Evolutionary conservation across 2,113 vertebrate species (phyloP).

Genomic region (Anguilla rostrata): DNA sequence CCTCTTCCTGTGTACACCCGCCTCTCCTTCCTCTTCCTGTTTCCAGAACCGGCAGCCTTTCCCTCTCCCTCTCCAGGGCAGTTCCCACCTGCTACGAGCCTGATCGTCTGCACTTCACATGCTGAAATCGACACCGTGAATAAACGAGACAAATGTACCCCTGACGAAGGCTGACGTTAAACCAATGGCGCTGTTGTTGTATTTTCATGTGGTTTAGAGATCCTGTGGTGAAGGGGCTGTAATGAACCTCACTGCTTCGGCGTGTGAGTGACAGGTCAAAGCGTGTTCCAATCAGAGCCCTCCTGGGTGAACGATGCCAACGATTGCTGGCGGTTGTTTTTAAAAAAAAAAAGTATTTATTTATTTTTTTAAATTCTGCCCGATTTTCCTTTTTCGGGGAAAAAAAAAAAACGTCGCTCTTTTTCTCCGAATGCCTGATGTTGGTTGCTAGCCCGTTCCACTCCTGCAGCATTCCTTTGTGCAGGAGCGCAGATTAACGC

Average conservation of each 20-base stretch:
- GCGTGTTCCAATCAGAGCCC: too few relatives aligned
- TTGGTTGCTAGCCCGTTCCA: too few relatives aligned
- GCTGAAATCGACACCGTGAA: constrained; percentile 57
- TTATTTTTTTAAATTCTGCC: too few relatives aligned
- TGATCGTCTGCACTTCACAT: constrained; percentile 61
- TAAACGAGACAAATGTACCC: background rate
- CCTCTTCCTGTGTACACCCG: constrained; percentile 71
- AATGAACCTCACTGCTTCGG: background rate
- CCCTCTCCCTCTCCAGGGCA: background rate
- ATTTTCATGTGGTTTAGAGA: background rate
- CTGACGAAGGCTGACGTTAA: background rate
- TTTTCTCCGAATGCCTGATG: too few relatives aligned
- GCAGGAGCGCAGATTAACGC: background rate
- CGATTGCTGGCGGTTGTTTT: too few relatives aligned
- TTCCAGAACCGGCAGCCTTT: background rate
- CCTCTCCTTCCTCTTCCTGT: constrained; percentile 37
- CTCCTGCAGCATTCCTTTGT: too few relatives aligned
- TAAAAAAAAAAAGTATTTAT: too few relatives aligned
- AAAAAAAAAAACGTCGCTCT: too few relatives aligned
- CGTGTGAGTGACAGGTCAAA: too few relatives aligned
- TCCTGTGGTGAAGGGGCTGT: background rate
- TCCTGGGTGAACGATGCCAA: too few relatives aligned
- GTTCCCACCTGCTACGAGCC: constrained; percentile 63
- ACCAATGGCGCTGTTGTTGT: background rate
- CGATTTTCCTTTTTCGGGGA: too few relatives aligned